A percentile compares a stretch with the other conserved stretches of the same genome.
phyloP scores from a whole-genome alignment of 2,888 invertebrate species.

The Salpingus planirostris region DNA sequence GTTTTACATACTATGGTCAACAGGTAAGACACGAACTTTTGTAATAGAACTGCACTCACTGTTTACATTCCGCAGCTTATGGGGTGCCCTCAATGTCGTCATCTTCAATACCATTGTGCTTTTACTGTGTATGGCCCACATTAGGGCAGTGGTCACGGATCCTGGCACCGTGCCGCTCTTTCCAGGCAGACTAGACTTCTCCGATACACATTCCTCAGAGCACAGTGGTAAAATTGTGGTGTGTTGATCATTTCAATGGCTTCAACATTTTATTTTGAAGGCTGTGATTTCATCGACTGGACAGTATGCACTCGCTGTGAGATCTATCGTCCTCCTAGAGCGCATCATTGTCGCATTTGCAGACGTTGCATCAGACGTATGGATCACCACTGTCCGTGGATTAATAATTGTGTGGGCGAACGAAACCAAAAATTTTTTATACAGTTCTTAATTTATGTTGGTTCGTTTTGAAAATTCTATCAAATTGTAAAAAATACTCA shows the following conservation, averaged over 20 bases:
- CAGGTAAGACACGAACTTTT: constrained; percentile 53
- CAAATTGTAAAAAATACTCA: constrained; percentile 5
- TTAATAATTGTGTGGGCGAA: constrained; percentile 90
- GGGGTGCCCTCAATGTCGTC: constrained; percentile 73
- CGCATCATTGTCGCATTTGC: constrained; percentile 83
- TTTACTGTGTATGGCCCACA: constrained; percentile 64
- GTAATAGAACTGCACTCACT: not conserved
- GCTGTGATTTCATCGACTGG: constrained; percentile 58
- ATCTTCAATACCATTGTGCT: constrained; percentile 71
- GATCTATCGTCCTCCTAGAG: constrained; percentile 72
- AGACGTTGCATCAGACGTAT: constrained; percentile 70
- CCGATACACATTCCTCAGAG: constrained; percentile 63
- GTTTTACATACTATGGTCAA: constrained; percentile 71
- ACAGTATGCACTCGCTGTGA: constrained; percentile 75
- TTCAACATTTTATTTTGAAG: constrained; percentile 18
- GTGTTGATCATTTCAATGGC: too few species aligned
- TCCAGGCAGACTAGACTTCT: constrained; percentile 65
- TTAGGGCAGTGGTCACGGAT: constrained; percentile 82
- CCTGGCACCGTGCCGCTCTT: constrained; percentile 80
- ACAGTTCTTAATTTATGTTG: constrained; percentile 77
- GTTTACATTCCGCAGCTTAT: constrained; percentile 53
- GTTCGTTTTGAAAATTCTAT: constrained; percentile 14
- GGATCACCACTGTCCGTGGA: constrained; percentile 88
- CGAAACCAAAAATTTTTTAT: constrained; percentile 87
- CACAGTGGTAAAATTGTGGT: not conserved